Conservation (phyloP, 1,140 invertebrate genomes). For the Phymorhynchus buccinoides region DNA sequence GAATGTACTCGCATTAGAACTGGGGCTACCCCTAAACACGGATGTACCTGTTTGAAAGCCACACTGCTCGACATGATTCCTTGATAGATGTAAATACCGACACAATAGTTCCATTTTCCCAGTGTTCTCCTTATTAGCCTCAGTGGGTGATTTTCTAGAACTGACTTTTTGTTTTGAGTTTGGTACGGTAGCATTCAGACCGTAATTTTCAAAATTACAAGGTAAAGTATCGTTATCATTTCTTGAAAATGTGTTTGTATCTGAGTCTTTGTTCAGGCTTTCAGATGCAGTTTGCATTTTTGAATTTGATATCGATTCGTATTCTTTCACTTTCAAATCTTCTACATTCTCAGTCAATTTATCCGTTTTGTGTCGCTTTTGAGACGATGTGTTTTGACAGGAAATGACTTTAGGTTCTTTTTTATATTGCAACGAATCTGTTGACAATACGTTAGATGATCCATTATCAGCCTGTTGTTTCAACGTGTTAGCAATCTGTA, state of each 20-base stretch:
- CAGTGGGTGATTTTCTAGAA: not conserved
- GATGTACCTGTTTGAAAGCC: not conserved
- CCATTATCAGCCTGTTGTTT: not conserved
- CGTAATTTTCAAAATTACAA: too few species aligned
- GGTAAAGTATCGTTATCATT: too few species aligned
- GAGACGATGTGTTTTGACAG: not conserved
- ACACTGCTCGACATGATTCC: not conserved
- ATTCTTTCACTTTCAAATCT: not conserved
- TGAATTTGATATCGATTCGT: not conserved
- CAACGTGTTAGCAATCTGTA: not conserved
- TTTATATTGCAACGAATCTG: not conserved
- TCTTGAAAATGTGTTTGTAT: not conserved
- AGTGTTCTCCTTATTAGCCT: not conserved
- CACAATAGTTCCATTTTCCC: conserved; percentile 14
- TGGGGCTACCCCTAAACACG: not conserved
- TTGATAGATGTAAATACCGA: not conserved
- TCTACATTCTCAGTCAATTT: not conserved
- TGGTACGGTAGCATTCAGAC: too few species aligned
- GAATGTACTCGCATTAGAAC: not conserved
- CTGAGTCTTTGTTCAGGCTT: not conserved
- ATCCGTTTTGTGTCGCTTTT: not conserved
- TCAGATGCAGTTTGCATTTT: not conserved
- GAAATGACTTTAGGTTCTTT: not conserved
- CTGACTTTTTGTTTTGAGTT: not conserved
- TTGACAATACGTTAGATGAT: not conserved